Evolutionary conservation across 1,140 invertebrate genomes (phyloP).

Genomic region (Carcinoscorpius rotundicauda): DNA sequence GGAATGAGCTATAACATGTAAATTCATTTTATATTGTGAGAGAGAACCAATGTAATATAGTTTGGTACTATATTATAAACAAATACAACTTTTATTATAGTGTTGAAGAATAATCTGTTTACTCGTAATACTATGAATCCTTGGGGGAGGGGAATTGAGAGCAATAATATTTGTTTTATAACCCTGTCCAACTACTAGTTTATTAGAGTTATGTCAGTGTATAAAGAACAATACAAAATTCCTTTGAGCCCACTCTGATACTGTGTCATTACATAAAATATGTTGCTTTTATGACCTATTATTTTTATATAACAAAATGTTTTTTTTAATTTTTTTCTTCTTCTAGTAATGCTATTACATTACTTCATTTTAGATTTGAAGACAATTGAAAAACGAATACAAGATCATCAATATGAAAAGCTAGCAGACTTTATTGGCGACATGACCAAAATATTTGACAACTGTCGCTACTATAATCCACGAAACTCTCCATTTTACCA

Average conservation of each 20-base stretch:
- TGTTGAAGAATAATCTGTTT: no score
- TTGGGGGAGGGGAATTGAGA: no score
- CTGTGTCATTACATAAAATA: neutral
- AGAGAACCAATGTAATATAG: no score
- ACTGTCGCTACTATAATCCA: slow-evolving; percentile 93
- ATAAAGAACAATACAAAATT: neutral
- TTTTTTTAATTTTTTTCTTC: slow-evolving; percentile 10
- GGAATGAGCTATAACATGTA: no score
- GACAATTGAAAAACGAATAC: slow-evolving; percentile 78
- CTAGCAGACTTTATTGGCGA: slow-evolving; percentile 92
- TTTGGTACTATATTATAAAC: no score
- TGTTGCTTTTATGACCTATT: neutral
- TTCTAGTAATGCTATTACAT: neutral
- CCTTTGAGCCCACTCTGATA: neutral
- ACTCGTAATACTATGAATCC: no score
- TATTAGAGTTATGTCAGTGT: no score
- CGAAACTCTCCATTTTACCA: slow-evolving; percentile 89
- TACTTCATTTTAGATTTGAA: slow-evolving; percentile 66
- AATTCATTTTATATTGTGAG: no score
- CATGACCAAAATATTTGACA: slow-evolving; percentile 96
- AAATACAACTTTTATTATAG: no score
- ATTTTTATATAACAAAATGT: slow-evolving; percentile 1
- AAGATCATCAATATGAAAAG: slow-evolving; percentile 66
- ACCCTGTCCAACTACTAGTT: no score
- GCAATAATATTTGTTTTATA: no score